These are phyloP conservation scores for Redunca redunca DNA, from an alignment of 2,113 vertebrate species.

Conservation along the genomic window DNA sequence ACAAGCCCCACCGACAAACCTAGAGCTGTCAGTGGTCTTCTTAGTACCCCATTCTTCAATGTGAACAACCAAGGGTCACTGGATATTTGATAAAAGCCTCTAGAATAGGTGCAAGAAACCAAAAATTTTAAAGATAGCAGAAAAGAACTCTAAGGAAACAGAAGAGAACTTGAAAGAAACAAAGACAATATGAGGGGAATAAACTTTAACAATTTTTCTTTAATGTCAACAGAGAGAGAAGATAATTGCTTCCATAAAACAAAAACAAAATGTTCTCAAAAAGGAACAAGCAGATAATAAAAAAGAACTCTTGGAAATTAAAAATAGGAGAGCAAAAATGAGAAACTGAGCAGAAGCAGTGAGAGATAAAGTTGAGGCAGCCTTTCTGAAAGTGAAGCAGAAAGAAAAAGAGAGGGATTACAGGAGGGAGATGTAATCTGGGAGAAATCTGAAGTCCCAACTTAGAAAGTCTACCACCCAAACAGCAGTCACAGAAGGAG, in stretches of 20 bases:
- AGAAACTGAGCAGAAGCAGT: neutral
- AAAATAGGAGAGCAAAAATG: neutral
- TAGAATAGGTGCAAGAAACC: neutral
- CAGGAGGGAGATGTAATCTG: neutral
- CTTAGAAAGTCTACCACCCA: neutral
- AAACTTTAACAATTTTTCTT: neutral
- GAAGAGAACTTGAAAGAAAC: neutral
- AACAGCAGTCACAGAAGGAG: neutral
- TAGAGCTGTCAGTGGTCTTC: neutral
- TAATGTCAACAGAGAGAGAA: neutral
- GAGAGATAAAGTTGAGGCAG: neutral
- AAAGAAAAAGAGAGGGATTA: neutral
- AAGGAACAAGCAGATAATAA: neutral
- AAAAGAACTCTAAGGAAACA: neutral
- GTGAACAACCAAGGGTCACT: neutral
- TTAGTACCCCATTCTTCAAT: neutral
- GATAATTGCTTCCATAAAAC: neutral
- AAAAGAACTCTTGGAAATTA: neutral
- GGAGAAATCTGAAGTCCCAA: neutral
- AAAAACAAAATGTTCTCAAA: neutral
- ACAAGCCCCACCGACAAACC: neutral
- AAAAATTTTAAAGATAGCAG: neutral
- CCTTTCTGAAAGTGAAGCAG: neutral
- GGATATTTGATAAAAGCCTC: neutral
- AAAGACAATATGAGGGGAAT: neutral